Base-by-base conservation (phyloP, 2,113 vertebrate genomes). In the Neolamprologus ventralis region DNA sequence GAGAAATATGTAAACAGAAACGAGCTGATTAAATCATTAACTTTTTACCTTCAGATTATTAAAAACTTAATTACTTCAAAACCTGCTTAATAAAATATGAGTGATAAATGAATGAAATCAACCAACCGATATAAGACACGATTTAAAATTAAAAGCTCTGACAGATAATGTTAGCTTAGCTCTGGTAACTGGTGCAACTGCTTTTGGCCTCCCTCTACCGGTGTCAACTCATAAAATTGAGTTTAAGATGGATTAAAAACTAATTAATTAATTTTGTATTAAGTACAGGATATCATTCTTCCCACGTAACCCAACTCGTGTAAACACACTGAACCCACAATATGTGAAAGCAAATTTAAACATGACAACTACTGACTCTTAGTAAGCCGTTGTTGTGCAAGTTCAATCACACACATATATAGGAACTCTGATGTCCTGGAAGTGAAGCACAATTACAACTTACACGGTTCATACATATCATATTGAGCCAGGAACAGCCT, bases 41-140 rank as follows among this genome's bases (percentile, higher is more conserved):
- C 35, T 23, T 42, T 71, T 42, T 71, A 23, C 13, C 21, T 9
- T 23, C 0, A 14, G 21, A 14, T 42, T 26, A 73, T 73, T 73
- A 73, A 73, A 73, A 73, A 26, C 65, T 0, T 10, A 45, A 45
- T 73, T 26, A 26, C 21, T 73, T 73, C 65, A 73, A 45, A 16
- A 42, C 65, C 5, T 71, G 5, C 35, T 71, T 23, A 16, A 26
- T 16, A 45, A 26, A 73, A 28, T 26, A 45, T 45, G 40, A 45
- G 1, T 73, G 68, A 17, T 75, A 28, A 26, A 75, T 75, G 0
- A 47, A 75, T 75, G 0, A 75, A 11, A 75, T 47, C 68, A 75
- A 47, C 40, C 16, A 26, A 75, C 1, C 9, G 1, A 17, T 45
- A 49, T 75, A 49, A 49, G 42, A 49, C 2, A 1, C 0, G 1